Conservation (phyloP, 2,888 invertebrate species). For the Helicoverpa assulta region DNA sequence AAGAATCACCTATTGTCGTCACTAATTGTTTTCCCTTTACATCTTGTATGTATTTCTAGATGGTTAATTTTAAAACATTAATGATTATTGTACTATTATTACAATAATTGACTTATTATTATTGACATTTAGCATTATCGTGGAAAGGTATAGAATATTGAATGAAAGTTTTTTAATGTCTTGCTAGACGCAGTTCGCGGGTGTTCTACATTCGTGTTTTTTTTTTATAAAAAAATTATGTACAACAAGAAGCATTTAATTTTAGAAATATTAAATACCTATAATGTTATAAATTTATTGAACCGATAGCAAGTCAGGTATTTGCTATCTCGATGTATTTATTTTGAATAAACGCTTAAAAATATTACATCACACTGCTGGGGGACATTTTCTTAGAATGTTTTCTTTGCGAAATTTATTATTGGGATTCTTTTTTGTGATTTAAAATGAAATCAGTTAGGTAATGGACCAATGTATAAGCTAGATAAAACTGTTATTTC, state of each 20-base stretch:
- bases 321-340: constrained; percentile 81
- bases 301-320: constrained; percentile 77
- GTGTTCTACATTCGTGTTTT: constrained; percentile 67
- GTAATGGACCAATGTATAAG: constrained; percentile 86
- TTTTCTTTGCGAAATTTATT: constrained; percentile 72
- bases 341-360: constrained; percentile 84
- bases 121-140: constrained; percentile 84
- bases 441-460: constrained; percentile 72
- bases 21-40: constrained; percentile 84
- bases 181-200: constrained; percentile 67
- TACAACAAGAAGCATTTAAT: constrained; percentile 90
- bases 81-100: constrained; percentile 86
- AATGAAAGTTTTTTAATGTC: constrained; percentile 76
- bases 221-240: constrained; percentile 79
- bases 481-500: constrained; percentile 80
- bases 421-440: constrained; percentile 71
- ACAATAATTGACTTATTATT: constrained; percentile 86
- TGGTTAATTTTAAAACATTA: constrained; percentile 82
- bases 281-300: constrained; percentile 85
- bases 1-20: constrained; percentile 86
- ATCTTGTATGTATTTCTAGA: constrained; percentile 87
- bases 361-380: constrained; percentile 85
- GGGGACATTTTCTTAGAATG: constrained; percentile 74
- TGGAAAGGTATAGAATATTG: constrained; percentile 79
- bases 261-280: constrained; percentile 87